A percentile compares a stretch with the other conserved stretches of the same genome.
These are phyloP conservation scores for Gnatocerus cornutus DNA, from an alignment of 2,888 invertebrate species.

Conservation along the genomic window DNA sequence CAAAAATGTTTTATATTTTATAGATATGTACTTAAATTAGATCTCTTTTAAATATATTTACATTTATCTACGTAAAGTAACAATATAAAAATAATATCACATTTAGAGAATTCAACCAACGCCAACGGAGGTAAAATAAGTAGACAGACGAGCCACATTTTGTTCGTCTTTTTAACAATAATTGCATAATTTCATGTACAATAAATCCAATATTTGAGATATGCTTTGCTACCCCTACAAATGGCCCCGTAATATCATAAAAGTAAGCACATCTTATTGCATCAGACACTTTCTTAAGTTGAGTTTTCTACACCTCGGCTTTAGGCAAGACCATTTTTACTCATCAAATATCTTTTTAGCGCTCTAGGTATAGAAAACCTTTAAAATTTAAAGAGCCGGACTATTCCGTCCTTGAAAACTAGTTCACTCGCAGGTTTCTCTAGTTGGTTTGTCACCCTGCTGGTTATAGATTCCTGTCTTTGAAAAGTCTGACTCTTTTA, in stretches of 20 bases:
- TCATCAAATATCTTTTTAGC: no score
- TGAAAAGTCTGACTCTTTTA: no score
- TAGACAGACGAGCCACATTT: background rate
- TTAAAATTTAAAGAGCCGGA: no score
- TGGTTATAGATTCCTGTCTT: no score
- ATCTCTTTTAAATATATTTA: conserved; percentile 41
- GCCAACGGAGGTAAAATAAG: conserved; percentile 8
- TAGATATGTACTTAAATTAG: conserved; percentile 38
- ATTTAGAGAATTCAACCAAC: conserved; percentile 47
- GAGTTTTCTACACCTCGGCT: no score
- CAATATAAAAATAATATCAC: conserved; percentile 52
- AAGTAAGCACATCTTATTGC: conserved; percentile 49
- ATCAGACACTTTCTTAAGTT: conserved; percentile 23
- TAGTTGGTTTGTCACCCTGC: no score
- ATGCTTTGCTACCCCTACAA: conserved; percentile 42
- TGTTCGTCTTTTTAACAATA: conserved; percentile 12
- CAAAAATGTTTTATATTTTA: conserved; percentile 18
- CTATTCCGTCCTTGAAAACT: no score
- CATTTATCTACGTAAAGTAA: conserved; percentile 44
- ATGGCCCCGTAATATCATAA: conserved; percentile 50
- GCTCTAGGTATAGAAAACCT: no score
- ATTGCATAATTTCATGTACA: conserved; percentile 36
- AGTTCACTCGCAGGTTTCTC: no score
- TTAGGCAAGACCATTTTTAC: no score
- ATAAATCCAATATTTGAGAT: conserved; percentile 35